These are phyloP conservation scores for Pseudococcus jackbeardsleyi DNA, from an alignment of 2,888 invertebrate genomes.

Conservation along the genomic window DNA sequence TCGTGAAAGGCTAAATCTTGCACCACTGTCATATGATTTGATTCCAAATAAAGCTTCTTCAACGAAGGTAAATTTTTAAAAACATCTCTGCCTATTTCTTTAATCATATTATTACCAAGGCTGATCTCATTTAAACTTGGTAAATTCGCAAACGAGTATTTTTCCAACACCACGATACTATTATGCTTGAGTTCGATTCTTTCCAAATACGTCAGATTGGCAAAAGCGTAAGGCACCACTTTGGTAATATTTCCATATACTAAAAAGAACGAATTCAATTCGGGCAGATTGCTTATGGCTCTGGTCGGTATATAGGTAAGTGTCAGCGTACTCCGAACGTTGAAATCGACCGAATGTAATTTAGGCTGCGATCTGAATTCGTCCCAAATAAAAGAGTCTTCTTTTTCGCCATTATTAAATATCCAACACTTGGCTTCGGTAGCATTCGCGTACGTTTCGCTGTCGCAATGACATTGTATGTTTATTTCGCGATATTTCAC, in stretches of 20 bases:
- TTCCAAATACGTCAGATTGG: slow-evolving; percentile 79
- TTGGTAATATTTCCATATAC: slow-evolving; percentile 81
- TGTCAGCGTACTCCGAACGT: slow-evolving; percentile 77
- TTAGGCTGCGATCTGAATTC: slow-evolving; percentile 81
- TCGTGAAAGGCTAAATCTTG: slow-evolving; percentile 87
- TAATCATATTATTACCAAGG: slow-evolving; percentile 82
- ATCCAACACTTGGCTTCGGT: slow-evolving; percentile 85
- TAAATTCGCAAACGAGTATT: slow-evolving; percentile 81
- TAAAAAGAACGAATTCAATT: slow-evolving; percentile 78
- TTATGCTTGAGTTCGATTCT: slow-evolving; percentile 79
- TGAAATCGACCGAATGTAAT: slow-evolving; percentile 79
- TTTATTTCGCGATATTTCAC: slow-evolving; percentile 68
- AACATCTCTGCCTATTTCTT: slow-evolving; percentile 79
- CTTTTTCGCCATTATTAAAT: slow-evolving; percentile 78
- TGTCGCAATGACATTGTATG: slow-evolving; percentile 80
- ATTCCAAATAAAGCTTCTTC: slow-evolving; percentile 83
- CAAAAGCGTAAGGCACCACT: slow-evolving; percentile 80
- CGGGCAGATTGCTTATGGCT: slow-evolving; percentile 77
- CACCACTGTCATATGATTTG: slow-evolving; percentile 87
- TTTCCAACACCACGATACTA: slow-evolving; percentile 78
- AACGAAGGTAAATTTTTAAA: slow-evolving; percentile 82
- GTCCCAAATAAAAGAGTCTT: slow-evolving; percentile 81
- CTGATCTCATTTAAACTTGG: slow-evolving; percentile 79
- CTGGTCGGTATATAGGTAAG: slow-evolving; percentile 81
- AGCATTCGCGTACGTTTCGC: slow-evolving; percentile 74